Conservation (phyloP, 2,113 vertebrate species). For the Pelodiscus sinensis region DNA sequence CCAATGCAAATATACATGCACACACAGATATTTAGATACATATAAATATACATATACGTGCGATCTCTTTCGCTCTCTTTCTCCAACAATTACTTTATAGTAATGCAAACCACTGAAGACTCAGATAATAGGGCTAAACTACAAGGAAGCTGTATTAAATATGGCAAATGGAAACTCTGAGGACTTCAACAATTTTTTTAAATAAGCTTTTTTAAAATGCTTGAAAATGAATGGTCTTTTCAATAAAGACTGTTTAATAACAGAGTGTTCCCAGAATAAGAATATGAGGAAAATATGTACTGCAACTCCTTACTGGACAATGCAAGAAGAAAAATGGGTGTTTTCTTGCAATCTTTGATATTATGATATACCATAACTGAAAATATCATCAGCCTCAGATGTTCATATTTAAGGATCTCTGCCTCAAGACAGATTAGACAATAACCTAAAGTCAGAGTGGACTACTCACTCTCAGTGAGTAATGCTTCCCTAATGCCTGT, state of each 20-base stretch:
- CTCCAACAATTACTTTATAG: background rate
- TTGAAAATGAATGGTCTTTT: background rate
- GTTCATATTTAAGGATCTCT: background rate
- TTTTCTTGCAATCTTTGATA: background rate
- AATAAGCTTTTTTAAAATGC: background rate
- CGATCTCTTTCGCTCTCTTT: background rate
- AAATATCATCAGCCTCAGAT: background rate
- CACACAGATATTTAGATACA: background rate
- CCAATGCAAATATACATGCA: background rate
- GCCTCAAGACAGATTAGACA: background rate
- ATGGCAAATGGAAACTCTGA: background rate
- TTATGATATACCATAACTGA: background rate
- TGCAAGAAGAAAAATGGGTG: background rate
- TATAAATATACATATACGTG: fast-evolving
- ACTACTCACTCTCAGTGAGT: background rate
- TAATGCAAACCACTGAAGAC: background rate
- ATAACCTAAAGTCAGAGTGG: background rate
- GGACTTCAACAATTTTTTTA: background rate
- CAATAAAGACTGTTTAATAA: background rate
- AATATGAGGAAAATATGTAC: background rate
- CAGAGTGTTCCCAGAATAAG: background rate
- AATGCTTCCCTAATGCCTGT: background rate
- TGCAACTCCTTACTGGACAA: background rate
- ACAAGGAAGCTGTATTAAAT: background rate
- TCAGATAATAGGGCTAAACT: background rate